Evolutionary conservation across 2,113 vertebrate species (phyloP).

Genomic region (Arvicanthis niloticus): DNA sequence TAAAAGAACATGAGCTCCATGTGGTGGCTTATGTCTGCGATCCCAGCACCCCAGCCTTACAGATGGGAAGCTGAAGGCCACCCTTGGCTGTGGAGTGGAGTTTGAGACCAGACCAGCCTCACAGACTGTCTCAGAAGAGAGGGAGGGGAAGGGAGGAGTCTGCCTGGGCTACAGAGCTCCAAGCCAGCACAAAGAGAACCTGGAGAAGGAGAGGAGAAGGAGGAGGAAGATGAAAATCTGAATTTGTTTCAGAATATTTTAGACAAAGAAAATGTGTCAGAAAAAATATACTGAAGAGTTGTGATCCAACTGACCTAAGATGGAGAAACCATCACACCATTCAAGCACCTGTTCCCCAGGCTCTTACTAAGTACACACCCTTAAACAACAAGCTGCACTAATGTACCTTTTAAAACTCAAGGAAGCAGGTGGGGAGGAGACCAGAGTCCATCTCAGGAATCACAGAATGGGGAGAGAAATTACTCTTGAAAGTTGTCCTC

Average conservation of each 20-base stretch:
- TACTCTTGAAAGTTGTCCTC: not conserved
- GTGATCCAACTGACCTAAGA: not conserved
- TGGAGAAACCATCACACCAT: not conserved
- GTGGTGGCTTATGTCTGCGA: not conserved
- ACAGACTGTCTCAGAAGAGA: too few species aligned
- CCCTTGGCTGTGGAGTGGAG: not conserved
- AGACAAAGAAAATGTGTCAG: not conserved
- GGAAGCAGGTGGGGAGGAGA: not conserved
- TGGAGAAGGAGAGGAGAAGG: too few species aligned
- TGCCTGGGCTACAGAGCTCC: not conserved
- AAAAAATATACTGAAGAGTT: not conserved
- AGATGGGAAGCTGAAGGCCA: not conserved
- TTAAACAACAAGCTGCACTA: not conserved
- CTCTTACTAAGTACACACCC: not conserved
- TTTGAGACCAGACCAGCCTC: not conserved
- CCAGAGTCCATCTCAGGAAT: not conserved
- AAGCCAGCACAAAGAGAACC: not conserved
- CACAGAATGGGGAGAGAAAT: not conserved
- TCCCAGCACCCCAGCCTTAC: not conserved
- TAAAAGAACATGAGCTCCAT: not conserved
- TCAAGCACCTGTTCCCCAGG: not conserved
- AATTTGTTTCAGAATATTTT: constrained; percentile 36
- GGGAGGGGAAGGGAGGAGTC: not conserved
- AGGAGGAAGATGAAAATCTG: not conserved
- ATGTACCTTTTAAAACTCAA: not conserved